phyloP scores from a whole-genome alignment of 2,797 vertebrate species.

The Prionace glauca region DNA sequence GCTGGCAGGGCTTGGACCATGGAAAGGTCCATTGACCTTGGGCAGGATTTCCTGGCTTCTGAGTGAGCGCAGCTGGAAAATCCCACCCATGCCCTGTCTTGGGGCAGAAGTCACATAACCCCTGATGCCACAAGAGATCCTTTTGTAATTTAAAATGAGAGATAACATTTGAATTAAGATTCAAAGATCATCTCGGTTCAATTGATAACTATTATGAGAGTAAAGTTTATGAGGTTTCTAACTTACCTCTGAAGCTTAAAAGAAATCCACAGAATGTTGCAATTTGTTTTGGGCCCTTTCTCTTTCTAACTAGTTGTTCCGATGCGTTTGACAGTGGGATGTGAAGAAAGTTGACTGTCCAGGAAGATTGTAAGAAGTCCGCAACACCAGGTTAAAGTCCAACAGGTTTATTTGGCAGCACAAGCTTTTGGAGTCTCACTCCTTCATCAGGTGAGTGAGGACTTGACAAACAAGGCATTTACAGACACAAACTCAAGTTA shows the following conservation, averaged over 20 bases:
- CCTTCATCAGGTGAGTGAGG: too few species aligned
- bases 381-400: too few species aligned
- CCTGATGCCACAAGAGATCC: not conserved
- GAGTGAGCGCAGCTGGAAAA: too few species aligned
- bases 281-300: not conserved
- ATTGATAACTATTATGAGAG: not conserved
- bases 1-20: too few species aligned
- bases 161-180: not conserved
- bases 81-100: not conserved
- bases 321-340: not conserved
- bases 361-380: too few species aligned
- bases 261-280: not conserved
- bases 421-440: too few species aligned
- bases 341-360: not conserved
- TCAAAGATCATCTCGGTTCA: not conserved
- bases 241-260: too few species aligned
- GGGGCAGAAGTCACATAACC: not conserved
- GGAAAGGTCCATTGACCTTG: too few species aligned
- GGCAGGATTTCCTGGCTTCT: too few species aligned
- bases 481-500: too few species aligned
- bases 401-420: too few species aligned
- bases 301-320: not conserved
- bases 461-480: too few species aligned
- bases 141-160: not conserved
- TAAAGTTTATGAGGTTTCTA: not conserved